Conservation (phyloP, 1,140 invertebrate genomes). For the Heliconius hewitsoni region DNA sequence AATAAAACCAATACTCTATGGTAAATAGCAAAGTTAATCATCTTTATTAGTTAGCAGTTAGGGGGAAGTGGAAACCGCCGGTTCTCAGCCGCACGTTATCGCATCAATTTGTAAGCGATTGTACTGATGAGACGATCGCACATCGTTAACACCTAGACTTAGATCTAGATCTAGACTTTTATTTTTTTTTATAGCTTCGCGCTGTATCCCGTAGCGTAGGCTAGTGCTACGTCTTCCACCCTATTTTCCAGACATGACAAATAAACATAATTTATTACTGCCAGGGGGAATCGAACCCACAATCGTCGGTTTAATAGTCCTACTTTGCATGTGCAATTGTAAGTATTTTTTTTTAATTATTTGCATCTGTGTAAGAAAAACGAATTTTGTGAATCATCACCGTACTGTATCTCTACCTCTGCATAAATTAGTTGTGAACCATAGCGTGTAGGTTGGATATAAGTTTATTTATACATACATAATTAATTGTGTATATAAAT, state of each 20-base stretch:
- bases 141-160: conserved; percentile 17
- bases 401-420: too few species aligned
- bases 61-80: conserved; percentile 31
- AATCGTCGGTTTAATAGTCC: too few species aligned
- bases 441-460: too few species aligned
- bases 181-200: not conserved
- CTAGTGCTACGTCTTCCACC: not conserved
- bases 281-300: too few species aligned
- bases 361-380: too few species aligned
- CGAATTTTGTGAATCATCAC: too few species aligned
- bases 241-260: not conserved
- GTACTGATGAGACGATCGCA: conserved; percentile 25
- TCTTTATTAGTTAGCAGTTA: conserved; percentile 22
- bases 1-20: not conserved
- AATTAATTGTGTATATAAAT: too few species aligned
- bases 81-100: conserved; percentile 17
- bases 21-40: conserved; percentile 26
- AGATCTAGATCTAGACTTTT: conserved; percentile 6
- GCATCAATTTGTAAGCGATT: conserved; percentile 36
- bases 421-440: too few species aligned
- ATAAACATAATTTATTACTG: not conserved
- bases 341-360: too few species aligned
- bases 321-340: too few species aligned
- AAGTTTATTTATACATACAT: too few species aligned
- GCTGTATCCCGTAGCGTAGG: not conserved